Base-by-base conservation (phyloP, 2,888 invertebrate genomes). In the Caenorhabditis doughertyi region DNA sequence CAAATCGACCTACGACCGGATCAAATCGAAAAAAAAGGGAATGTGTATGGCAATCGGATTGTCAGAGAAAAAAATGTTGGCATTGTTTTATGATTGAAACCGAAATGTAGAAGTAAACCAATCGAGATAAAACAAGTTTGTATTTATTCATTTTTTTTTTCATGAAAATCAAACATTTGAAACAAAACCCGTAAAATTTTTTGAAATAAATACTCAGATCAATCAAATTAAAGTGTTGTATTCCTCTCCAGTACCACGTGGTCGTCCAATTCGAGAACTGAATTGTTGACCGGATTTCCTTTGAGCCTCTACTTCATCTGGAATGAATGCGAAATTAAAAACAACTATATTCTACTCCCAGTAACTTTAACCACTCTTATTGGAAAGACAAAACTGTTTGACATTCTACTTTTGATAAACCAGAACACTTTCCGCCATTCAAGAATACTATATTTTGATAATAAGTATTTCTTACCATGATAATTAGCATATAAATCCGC, bases 401-500 rank as follows among this genome's bases (percentile, higher is more conserved):
- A n/a, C n/a, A n/a, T n/a, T n/a, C n/a, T n/a, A n/a, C n/a, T n/a
- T n/a, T n/a, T n/a, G n/a, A n/a, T n/a, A n/a, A n/a, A n/a, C n/a
- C n/a, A n/a, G n/a, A n/a, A n/a, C n/a, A n/a, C n/a, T n/a, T n/a
- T n/a, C n/a, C n/a, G n/a, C n/a, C n/a, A n/a, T n/a, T n/a, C n/a
- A n/a, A n/a, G n/a, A n/a, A n/a, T n/a, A n/a, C n/a, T n/a, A n/a
- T n/a, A n/a, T n/a, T n/a, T n/a, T n/a, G n/a, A 56, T 47, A 21
- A 21, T 32, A 35, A 35, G 9, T 35, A 39, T 18, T 39, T 11
- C 3, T 44, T 44, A 80, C 80, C 80, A 58, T 85, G 84, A 58
- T 85, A 84, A 18, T 73, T 80, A 7, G 79, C 82, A 62, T 85
- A 85, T 29, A 84, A 62, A 60, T 84, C 82, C 4, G 84, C 84